These are phyloP conservation scores for Euwallacea fornicatus DNA, from an alignment of 1,140 invertebrate genomes.

Conservation along the genomic window DNA sequence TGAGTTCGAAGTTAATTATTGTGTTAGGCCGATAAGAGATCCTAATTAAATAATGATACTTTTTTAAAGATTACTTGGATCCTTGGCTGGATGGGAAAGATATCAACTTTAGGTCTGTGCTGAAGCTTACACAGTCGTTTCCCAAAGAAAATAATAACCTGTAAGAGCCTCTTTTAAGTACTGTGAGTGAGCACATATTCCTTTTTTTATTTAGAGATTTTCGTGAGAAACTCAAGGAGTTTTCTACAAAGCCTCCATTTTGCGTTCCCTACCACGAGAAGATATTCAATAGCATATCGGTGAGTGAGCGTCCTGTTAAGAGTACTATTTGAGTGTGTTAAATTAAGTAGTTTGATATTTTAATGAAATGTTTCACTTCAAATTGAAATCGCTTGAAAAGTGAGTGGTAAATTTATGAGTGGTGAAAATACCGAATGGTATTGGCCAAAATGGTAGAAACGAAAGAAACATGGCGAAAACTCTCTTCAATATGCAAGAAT, in stretches of 20 bases:
- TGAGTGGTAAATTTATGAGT: too few relatives aligned
- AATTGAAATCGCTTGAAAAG: too few relatives aligned
- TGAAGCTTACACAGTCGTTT: conserved; percentile 72
- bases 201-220: conserved; percentile 57
- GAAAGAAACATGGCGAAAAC: not conserved
- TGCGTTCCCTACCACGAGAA: conserved; percentile 72
- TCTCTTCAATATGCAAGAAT: not conserved
- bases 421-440: not conserved
- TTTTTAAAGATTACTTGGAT: conserved; percentile 64
- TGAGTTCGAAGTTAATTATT: not conserved
- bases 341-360: too few relatives aligned
- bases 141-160: conserved; percentile 68
- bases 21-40: too few relatives aligned
- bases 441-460: not conserved
- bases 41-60: conserved; percentile 6
- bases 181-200: not conserved
- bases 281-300: conserved; percentile 68
- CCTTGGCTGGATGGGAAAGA: conserved; percentile 59
- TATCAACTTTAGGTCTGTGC: conserved; percentile 69
- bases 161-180: conserved; percentile 54
- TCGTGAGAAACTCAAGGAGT: conserved; percentile 66
- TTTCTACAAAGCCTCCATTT: conserved; percentile 68
- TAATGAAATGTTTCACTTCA: too few relatives aligned
- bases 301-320: conserved; percentile 52
- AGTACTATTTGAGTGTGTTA: too few relatives aligned